Evolutionary conservation across 2,797 vertebrate species (phyloP), one percentile per base, ranked within the genome.

Genomic region (Eutrigla gurnardus): DNA sequence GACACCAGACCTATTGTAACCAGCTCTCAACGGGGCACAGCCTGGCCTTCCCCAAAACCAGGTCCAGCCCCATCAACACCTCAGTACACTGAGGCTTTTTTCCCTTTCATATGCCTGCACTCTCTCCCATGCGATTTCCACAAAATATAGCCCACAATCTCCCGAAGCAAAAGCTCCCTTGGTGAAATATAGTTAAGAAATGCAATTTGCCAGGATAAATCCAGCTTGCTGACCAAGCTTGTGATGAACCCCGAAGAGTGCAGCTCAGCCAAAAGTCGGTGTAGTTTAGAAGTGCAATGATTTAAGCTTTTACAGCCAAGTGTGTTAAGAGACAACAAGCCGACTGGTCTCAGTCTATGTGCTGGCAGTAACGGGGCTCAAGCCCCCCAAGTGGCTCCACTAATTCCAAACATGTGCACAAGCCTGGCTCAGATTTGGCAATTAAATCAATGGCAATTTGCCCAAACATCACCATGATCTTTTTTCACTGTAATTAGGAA

Each of bases 121-220:
- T 40, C 37, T 60, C 58, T 78, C 62, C 66, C 37, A 15, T 14
- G 54, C 69, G 42, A 71, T 74, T 32, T 14, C 40, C 0, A 15
- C 32, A 57, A 61, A 78, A 59, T 36, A 65, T 17, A 71, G 18
- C 65, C 18, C 45, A 72, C 53, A 59, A 67, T 65, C 73, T 61
- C 62, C 69, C 52, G 32, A 60, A 32, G 47, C 74, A 65, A 33
- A 36, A 37, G 14, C 62, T 17, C 49, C 39, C 40, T 52, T 59
- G 37, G 45, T 65, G 49, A 73, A 77, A 62, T 14, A 47, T 49
- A 71, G 32, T 60, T 63, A 75, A 83, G 63, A 66, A 70, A 50
- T 43, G 62, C 35, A 58, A 52, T 33, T 59, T 53, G 32, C 18
- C 7, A 5, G 57, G 54, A 58, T 58, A 58, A 61, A 25, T 54